Conservation (phyloP, 2,113 vertebrate genomes). For the Lagenorhynchus albirostris region DNA sequence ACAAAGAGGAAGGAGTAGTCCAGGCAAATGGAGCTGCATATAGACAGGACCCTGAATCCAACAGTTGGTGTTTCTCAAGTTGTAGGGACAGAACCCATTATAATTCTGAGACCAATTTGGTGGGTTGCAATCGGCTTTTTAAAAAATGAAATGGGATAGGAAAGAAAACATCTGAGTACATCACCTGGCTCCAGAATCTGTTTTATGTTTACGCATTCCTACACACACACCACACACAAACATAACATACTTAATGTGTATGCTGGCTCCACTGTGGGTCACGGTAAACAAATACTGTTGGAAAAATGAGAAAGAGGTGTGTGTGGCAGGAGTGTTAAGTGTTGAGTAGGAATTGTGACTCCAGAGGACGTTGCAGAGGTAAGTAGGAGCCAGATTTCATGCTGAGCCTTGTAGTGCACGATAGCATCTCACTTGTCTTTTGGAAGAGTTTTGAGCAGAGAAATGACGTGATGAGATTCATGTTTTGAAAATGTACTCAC, state of each 20-base stretch:
- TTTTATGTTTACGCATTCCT: not conserved
- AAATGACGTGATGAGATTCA: not conserved
- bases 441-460: slow-evolving; percentile 19
- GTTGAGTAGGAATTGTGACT: not conserved
- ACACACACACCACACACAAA: not conserved
- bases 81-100: not conserved
- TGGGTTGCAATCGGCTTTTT: not conserved
- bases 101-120: not conserved
- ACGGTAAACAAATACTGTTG: not conserved
- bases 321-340: not conserved
- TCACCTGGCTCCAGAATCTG: not conserved
- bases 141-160: not conserved
- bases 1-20: not conserved
- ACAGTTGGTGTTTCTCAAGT: not conserved
- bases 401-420: not conserved
- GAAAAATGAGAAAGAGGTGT: not conserved
- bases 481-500: slow-evolving; percentile 6
- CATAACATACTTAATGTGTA: not conserved
- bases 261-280: not conserved
- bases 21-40: not conserved
- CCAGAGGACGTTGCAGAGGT: not conserved
- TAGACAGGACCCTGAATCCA: not conserved
- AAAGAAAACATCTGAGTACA: not conserved
- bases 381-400: not conserved
- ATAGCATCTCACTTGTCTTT: not conserved